Base-by-base conservation (phyloP, 2,113 vertebrate species). In the Trinectes maculatus region DNA sequence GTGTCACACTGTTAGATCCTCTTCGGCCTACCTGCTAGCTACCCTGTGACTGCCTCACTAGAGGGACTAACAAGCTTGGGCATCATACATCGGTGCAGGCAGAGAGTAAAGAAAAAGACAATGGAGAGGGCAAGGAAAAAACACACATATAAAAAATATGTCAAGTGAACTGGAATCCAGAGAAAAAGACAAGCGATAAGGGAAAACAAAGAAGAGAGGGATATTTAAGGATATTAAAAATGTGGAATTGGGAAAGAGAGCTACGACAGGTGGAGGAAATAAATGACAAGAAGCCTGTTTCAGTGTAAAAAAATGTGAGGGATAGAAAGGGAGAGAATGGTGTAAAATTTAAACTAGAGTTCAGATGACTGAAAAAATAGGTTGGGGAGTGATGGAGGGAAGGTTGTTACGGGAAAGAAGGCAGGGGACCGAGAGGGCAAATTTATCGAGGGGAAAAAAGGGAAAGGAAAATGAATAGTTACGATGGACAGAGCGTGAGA, bases 1-100 rank as follows among this genome's bases (percentile, higher is more conserved):
- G 80, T 66, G 80, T 82, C 84, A 71, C 59, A 39, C 47, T 65
- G 57, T 69, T 62, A 47, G 79, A 68, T 57, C 52, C 72, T 47
- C 43, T 56, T 47, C 64, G 37, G 56, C 40, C 72, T 69, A 58
- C 62, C 65, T 65, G 57, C 71, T 43, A 28, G 68, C 55, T 63
- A 72, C 54, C 57, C 65, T 73, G 74, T 65, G 68, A 80, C 46
- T 75, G 63, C 66, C 78, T 82, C 75, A 28, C 64, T 28, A 12
- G 46, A 67, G 43, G 48, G 31, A 69, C 49, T 79, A 84, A 83
- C 71, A 83, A 79, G 71, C 66, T 18, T 11, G 10, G 33, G 37
- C 4, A 6, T 47, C 53, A 44, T 18, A 43, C 33, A 25, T 36
- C 31, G 28, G 53, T 54, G 39, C 40, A 12, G 16, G 16, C 24